These are phyloP conservation scores for Calameuta filiformis DNA, from an alignment of 2,888 invertebrate species.

Conservation along the genomic window DNA sequence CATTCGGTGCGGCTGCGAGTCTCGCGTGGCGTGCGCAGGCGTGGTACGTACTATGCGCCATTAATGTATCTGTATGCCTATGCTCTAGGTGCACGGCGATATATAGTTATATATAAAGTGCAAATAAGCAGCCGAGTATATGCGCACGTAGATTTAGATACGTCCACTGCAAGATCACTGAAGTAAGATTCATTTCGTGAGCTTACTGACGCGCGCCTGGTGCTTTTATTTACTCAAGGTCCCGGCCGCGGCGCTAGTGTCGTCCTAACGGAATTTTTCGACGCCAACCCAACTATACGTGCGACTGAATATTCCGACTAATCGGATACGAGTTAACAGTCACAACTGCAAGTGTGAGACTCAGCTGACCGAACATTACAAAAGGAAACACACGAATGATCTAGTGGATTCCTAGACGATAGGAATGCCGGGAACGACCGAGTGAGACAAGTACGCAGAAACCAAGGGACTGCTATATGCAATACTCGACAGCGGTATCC, in stretches of 20 bases:
- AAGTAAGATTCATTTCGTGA: not conserved
- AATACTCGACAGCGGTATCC: not conserved
- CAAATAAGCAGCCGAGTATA: not conserved
- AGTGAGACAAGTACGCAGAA: not conserved
- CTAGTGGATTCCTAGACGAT: not conserved
- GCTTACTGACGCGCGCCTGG: not conserved
- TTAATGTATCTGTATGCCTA: not conserved
- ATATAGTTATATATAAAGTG: not conserved
- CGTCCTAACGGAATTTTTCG: not conserved
- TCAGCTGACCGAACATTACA: not conserved
- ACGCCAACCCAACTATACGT: not conserved
- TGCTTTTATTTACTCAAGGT: not conserved
- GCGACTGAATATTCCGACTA: not conserved
- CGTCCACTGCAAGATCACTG: not conserved
- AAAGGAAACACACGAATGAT: not conserved
- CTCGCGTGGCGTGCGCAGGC: slow-evolving; percentile 60
- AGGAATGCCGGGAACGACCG: not conserved
- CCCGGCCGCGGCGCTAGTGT: not conserved
- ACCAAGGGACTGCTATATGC: not conserved
- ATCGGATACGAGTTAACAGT: not conserved
- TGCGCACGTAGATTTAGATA: not conserved
- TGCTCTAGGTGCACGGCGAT: not conserved
- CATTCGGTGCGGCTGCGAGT: slow-evolving; percentile 48
- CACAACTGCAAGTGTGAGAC: not conserved
- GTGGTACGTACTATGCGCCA: slow-evolving; percentile 39